These are phyloP conservation scores for Rhinogobius similis DNA, from an alignment of 2,113 vertebrate genomes.

Conservation along the genomic window DNA sequence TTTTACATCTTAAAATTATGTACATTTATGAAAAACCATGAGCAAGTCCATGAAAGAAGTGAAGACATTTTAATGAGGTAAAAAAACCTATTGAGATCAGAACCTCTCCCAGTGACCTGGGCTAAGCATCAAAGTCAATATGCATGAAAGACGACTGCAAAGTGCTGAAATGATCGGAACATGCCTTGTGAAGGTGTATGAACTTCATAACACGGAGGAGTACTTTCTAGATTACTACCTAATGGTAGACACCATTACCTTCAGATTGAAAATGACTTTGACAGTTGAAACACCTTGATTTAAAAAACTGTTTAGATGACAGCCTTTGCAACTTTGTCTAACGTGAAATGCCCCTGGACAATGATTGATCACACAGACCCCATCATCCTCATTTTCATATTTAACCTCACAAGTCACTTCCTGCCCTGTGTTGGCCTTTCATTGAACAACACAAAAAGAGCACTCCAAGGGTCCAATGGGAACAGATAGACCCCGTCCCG, in stretches of 20 bases:
- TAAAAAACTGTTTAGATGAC: too few relatives aligned
- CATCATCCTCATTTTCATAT: conserved; percentile 4
- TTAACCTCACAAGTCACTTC: conserved; percentile 11
- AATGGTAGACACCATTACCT: too few relatives aligned
- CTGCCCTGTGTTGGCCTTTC: conserved; percentile 28
- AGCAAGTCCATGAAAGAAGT: background rate
- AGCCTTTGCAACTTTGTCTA: too few relatives aligned
- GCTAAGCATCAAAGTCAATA: too few relatives aligned
- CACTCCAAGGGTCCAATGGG: conserved; percentile 49
- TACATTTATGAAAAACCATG: background rate
- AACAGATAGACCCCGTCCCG: conserved; percentile 49
- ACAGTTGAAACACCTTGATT: too few relatives aligned
- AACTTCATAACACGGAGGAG: background rate
- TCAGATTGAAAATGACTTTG: too few relatives aligned
- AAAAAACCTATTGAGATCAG: too few relatives aligned
- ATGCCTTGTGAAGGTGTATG: background rate
- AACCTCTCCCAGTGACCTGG: too few relatives aligned
- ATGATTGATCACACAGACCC: too few relatives aligned
- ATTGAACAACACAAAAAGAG: conserved; percentile 2
- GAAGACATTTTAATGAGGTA: background rate
- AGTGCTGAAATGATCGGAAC: background rate
- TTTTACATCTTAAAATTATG: background rate
- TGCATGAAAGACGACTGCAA: too few relatives aligned
- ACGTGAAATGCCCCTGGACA: too few relatives aligned
- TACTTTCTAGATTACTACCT: background rate